These are phyloP conservation scores for Trichosurus vulpecula DNA, from an alignment of 2,797 vertebrate species.

Conservation along the genomic window DNA sequence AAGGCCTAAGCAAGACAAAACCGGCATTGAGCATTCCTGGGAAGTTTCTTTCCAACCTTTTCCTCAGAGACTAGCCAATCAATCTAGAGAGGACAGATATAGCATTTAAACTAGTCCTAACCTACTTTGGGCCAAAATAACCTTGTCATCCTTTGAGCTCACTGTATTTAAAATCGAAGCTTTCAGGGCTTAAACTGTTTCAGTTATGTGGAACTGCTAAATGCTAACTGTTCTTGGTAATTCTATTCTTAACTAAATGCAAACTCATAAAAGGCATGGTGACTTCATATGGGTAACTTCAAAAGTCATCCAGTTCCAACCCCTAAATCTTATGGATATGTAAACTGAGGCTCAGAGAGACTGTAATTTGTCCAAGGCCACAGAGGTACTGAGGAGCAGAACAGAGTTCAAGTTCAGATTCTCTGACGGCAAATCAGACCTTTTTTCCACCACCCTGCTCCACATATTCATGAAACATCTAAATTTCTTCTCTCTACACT, in stretches of 20 bases:
- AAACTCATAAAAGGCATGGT: neutral
- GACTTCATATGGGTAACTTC: neutral
- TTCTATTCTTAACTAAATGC: neutral
- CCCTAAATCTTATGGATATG: neutral
- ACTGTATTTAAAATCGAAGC: neutral
- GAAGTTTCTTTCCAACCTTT: neutral
- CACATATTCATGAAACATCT: neutral
- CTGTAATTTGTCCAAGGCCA: neutral
- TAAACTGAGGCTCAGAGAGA: neutral
- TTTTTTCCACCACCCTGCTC: neutral
- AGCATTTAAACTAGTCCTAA: neutral
- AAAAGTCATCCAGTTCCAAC: neutral
- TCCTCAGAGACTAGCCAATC: neutral
- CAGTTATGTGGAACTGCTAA: neutral
- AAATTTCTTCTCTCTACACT: neutral
- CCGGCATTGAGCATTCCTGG: neutral
- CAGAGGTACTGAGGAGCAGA: neutral
- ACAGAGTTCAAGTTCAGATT: neutral
- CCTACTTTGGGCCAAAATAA: neutral
- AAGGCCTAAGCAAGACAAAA: neutral
- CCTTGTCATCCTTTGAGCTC: neutral
- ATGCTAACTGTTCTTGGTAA: neutral
- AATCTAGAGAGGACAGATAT: neutral
- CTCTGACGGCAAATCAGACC: neutral
- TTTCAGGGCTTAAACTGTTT: neutral